Evolutionary conservation across 2,888 invertebrate genomes (phyloP).

Genomic region (Sinodicranocentrus sp.): DNA sequence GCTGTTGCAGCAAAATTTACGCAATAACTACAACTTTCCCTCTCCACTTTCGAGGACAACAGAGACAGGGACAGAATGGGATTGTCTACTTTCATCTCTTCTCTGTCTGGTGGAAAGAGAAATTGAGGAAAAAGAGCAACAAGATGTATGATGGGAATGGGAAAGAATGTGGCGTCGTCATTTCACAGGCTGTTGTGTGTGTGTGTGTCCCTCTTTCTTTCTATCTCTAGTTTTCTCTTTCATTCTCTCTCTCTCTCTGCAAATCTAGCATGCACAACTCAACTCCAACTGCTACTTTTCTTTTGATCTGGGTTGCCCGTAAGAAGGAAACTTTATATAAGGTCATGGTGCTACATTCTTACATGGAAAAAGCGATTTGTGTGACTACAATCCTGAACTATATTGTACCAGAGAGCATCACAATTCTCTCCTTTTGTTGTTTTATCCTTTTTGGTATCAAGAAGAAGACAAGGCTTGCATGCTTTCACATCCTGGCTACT

Average conservation of each 20-base stretch:
- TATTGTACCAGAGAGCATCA: background rate
- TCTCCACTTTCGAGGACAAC: background rate
- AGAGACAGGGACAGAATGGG: conserved; percentile 34
- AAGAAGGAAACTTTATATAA: background rate
- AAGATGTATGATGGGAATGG: conserved; percentile 57
- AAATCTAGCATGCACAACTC: background rate
- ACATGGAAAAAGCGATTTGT: background rate
- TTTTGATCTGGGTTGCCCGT: background rate
- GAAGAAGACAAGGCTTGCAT: conserved; percentile 13
- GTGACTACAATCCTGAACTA: background rate
- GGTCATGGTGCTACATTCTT: background rate
- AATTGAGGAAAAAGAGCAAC: conserved; percentile 23
- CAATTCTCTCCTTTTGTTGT: conserved; percentile 5
- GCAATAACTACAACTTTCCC: conserved; percentile 18
- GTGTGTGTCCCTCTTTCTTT: background rate
- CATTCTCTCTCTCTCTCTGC: background rate
- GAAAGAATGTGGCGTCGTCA: conserved; percentile 61
- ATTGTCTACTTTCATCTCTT: conserved; percentile 31
- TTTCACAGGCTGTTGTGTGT: conserved; percentile 38
- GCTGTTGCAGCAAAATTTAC: conserved; percentile 41
- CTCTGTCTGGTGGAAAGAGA: background rate
- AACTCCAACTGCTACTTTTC: background rate
- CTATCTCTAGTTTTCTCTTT: no score
- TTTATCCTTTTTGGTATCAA: conserved; percentile 15
- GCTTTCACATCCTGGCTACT: conserved; percentile 30